These are phyloP conservation scores for Porites lobata DNA, from an alignment of 92 coral and sea anemone genomes.

Conservation along the genomic window DNA sequence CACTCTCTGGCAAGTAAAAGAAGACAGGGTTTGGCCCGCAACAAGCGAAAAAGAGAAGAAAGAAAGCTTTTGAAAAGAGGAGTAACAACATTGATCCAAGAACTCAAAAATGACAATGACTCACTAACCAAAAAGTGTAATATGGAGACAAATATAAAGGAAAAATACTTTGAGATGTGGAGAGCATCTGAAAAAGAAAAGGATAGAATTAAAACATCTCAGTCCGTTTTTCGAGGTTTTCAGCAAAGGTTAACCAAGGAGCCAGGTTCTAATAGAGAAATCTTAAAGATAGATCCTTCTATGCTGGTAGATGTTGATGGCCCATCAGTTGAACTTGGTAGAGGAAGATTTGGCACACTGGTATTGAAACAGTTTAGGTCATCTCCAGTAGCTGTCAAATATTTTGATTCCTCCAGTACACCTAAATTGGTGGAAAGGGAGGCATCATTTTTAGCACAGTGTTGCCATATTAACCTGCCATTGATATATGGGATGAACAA, in stretches of 20 bases:
- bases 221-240: conserved; percentile 16
- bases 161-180: conserved; percentile 80
- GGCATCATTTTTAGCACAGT: conserved; percentile 43
- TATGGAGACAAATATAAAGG: conserved; percentile 63
- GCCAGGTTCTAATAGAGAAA: conserved; percentile 12
- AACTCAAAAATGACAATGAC: conserved; percentile 57
- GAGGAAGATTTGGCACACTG: conserved; percentile 79
- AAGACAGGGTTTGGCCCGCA: conserved; percentile 62
- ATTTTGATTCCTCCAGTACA: conserved; percentile 46
- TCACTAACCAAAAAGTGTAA: conserved; percentile 25
- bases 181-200: conserved; percentile 74
- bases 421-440: conserved; percentile 57
- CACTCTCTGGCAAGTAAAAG: conserved; percentile 63
- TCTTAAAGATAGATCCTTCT: conserved; percentile 64
- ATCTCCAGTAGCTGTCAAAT: conserved; percentile 79
- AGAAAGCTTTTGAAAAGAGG: conserved; percentile 43
- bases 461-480: conserved; percentile 61
- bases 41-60: conserved; percentile 63
- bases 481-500: conserved; percentile 67
- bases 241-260: too few relatives aligned
- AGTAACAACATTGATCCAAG: conserved; percentile 9
- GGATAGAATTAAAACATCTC: conserved; percentile 57
- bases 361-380: conserved; percentile 60
- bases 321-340: conserved; percentile 56
- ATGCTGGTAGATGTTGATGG: conserved; percentile 49